Evolutionary conservation across 2,888 invertebrate genomes (phyloP).

Genomic region (Lysandra bellargus): DNA sequence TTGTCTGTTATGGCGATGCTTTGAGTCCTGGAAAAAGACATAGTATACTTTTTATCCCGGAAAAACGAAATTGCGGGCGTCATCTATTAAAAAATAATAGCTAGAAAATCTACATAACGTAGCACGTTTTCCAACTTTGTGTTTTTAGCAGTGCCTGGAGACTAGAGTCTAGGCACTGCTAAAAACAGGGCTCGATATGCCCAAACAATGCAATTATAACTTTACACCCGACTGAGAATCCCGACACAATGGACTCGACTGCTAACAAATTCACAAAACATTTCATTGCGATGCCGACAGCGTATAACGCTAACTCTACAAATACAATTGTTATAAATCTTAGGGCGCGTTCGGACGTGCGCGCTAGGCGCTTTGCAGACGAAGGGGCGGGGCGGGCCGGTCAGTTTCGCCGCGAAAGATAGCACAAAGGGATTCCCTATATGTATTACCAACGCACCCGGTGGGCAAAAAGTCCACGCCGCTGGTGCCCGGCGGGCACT

Average conservation of each 20-base stretch:
- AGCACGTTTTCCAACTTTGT: not conserved
- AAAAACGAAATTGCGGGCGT: too few relatives aligned
- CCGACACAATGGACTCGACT: not conserved
- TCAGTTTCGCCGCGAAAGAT: too few relatives aligned
- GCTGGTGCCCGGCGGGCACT: too few relatives aligned
- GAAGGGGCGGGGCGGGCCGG: too few relatives aligned
- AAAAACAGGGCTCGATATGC: not conserved
- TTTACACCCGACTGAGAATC: not conserved
- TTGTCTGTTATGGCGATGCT: too few relatives aligned
- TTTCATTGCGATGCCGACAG: not conserved
- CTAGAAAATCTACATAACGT: not conserved
- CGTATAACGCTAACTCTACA: not conserved
- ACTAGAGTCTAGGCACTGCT: too few relatives aligned
- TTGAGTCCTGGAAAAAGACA: not conserved
- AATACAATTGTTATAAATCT: not conserved
- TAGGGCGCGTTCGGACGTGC: too few relatives aligned
- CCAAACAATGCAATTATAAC: slow-evolving; percentile 6
- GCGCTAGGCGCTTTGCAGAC: too few relatives aligned
- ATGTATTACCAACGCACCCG: too few relatives aligned
- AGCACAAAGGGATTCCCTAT: too few relatives aligned
- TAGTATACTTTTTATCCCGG: too few relatives aligned
- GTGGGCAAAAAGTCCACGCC: too few relatives aligned
- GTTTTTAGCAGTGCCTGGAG: not conserved
- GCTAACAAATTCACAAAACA: not conserved
- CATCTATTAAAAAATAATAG: not conserved